A percentile compares a stretch with the other conserved stretches of the same genome.
These are phyloP conservation scores for Anadara kagoshimensis DNA, from an alignment of 1,140 invertebrate genomes.

Conservation along the genomic window DNA sequence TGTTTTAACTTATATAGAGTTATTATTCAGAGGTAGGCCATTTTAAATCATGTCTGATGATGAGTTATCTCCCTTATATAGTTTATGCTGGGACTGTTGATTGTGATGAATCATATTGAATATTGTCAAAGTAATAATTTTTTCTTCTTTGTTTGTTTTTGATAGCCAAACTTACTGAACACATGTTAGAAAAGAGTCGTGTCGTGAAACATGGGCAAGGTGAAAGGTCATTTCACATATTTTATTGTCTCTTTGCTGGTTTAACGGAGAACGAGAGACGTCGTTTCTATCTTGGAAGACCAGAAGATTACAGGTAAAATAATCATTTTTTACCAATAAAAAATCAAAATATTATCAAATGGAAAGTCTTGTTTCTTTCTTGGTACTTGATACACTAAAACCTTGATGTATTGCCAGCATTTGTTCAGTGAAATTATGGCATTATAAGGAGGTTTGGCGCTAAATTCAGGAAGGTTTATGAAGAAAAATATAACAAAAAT, in stretches of 20 bases:
- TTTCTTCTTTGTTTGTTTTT: constrained; percentile 5
- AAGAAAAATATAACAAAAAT: no score
- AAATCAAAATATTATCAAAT: no score
- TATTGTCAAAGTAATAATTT: neutral
- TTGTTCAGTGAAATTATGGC: no score
- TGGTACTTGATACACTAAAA: no score
- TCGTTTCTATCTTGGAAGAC: constrained; percentile 49
- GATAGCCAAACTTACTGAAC: constrained; percentile 58
- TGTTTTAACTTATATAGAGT: no score
- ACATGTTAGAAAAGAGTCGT: constrained; percentile 92
- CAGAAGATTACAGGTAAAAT: constrained; percentile 59
- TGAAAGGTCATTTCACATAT: constrained; percentile 96
- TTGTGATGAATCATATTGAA: neutral
- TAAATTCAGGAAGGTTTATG: no score
- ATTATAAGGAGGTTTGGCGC: no score
- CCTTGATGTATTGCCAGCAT: no score
- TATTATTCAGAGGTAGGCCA: no score
- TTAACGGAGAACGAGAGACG: constrained; percentile 50
- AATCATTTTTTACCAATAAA: no score
- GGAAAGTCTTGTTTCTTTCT: no score
- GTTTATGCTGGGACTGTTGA: neutral
- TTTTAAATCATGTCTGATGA: neutral
- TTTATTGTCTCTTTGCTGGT: constrained; percentile 88
- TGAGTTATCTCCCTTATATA: neutral
- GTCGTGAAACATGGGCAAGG: constrained; percentile 89